A percentile compares a stretch with the other conserved stretches of the same genome.
Evolutionary conservation across 2,888 invertebrate species (phyloP).

Genomic region (Melikaiella ostensackeni): DNA sequence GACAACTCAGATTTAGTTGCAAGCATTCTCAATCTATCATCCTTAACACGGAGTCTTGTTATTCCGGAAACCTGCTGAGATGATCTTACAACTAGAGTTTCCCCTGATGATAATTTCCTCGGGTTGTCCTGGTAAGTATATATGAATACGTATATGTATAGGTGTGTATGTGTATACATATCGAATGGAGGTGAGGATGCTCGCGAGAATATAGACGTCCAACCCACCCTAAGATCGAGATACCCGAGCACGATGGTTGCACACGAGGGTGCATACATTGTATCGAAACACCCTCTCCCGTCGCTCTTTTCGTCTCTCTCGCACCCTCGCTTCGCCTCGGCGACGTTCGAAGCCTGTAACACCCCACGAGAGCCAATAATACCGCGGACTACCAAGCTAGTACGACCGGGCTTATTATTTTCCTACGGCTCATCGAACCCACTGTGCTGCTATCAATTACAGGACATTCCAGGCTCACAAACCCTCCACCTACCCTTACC

Average conservation of each 20-base stretch:
- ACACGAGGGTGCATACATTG: conserved; percentile 74
- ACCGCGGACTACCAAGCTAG: conserved; percentile 63
- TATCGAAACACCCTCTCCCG: conserved; percentile 61
- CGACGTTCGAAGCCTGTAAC: conserved; percentile 60
- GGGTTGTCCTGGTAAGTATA: conserved; percentile 17
- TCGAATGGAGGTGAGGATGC: conserved; percentile 43
- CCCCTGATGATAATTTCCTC: conserved; percentile 50
- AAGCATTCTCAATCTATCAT: too few species aligned
- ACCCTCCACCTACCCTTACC: conserved; percentile 53
- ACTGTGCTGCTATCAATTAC: conserved; percentile 76
- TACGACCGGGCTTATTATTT: conserved; percentile 75
- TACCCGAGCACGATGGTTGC: conserved; percentile 65
- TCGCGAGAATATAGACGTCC: conserved; percentile 58
- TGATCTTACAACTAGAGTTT: conserved; percentile 34
- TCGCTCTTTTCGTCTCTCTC: conserved; percentile 47
- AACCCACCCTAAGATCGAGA: conserved; percentile 66
- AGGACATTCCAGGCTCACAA: conserved; percentile 67
- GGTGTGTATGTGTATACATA: background rate
- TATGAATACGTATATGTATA: background rate
- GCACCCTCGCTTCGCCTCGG: conserved; percentile 52
- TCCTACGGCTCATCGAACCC: conserved; percentile 76
- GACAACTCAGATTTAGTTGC: too few species aligned
- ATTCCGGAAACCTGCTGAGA: too few species aligned
- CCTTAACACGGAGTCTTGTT: too few species aligned
- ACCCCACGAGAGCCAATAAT: conserved; percentile 71